Base-by-base conservation (phyloP, 2,797 vertebrate genomes). In the Meriones psammophilus region DNA sequence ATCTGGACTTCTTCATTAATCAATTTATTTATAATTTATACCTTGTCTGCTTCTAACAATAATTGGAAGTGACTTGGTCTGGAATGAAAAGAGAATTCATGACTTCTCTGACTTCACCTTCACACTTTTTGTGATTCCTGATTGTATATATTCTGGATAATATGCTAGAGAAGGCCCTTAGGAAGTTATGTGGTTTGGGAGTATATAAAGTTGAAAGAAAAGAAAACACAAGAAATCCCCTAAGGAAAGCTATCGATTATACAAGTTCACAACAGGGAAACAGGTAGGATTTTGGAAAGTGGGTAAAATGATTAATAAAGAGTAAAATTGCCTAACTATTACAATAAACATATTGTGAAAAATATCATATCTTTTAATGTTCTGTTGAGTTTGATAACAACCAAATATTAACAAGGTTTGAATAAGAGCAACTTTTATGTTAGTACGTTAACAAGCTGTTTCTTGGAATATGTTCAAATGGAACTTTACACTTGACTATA, bases 11-110 rank as follows among this genome's bases (percentile, higher is more conserved):
- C 62, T 69, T 69, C 73, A 39, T 92, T 89, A 66, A 88, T 94
- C 84, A 74, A 20, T 88, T 94, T 95, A 89, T 93, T 94, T 93
- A 88, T 94, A 84, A 95, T 94, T 94, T 92, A 93, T 42, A 93
- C 20, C 68, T 84, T 94, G 6, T 10, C 66, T 94, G 56, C 79
- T 92, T 92, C 64, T 58, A 96, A 80, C 8, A 91, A 94, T 81
- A 94, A 96, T 92, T 93, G 81, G 77, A 96, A 95, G 66, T 92
- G 58, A 91, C 79, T 94, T 88, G 33, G 17, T 3, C 33, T 66
- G 60, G 6, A 54, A 2, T n/a, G 5, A 28, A 26, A 33, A 18
- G 10, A 1, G 8, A 88, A 73, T 50, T 94, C 20, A 13, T 50
- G 33, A 28, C 24, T 93, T 66, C 77, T 66, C 80, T 79, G 62